Conservation (phyloP, 2,113 vertebrate species). For the Orthonyx spaldingii region DNA sequence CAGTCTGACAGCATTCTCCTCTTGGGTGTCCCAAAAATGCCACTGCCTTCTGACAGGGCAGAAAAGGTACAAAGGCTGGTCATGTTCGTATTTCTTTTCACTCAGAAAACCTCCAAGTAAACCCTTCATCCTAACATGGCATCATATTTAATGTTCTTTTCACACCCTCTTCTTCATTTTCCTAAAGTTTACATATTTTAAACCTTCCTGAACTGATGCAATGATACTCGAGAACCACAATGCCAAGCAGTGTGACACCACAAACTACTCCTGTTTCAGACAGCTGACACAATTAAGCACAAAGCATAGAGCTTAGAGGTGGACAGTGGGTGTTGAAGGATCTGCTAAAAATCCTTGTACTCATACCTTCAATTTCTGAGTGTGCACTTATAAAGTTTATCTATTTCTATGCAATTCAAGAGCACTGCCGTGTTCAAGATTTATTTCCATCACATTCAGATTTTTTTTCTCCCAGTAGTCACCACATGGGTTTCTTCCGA, state of each 20-base stretch:
- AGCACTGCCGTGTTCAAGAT: not conserved
- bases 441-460: not conserved
- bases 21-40: not conserved
- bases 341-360: not conserved
- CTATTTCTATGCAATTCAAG: not conserved
- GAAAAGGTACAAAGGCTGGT: not conserved
- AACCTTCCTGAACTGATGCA: not conserved
- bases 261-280: not conserved
- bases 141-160: not conserved
- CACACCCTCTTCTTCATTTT: not conserved
- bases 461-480: not conserved
- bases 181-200: not conserved
- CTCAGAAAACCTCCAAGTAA: not conserved
- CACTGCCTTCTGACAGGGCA: not conserved
- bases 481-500: not conserved
- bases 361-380: not conserved
- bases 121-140: not conserved
- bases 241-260: rapidly evolving
- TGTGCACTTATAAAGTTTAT: not conserved
- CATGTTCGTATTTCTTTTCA: not conserved
- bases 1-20: not conserved
- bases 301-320: not conserved
- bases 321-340: not conserved
- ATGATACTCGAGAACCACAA: not conserved
- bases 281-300: not conserved